A percentile compares a stretch with the other conserved stretches of the same genome.
Conservation (phyloP, 2,888 invertebrate genomes). For the Polymixis flavicincta region DNA sequence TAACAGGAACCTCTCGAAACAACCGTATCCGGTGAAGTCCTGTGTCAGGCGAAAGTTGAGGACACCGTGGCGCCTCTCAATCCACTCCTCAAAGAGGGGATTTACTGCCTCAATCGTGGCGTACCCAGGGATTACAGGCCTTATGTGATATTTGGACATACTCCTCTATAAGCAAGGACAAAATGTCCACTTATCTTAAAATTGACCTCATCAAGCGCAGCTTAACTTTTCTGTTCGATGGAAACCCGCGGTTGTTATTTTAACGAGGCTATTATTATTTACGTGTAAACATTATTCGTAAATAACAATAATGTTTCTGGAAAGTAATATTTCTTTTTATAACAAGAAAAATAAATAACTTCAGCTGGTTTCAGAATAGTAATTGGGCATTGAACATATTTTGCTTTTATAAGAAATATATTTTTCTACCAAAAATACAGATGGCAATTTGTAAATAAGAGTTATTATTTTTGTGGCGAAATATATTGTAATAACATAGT, state of each 20-base stretch:
- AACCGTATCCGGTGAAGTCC: too few species aligned
- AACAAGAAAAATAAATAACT: constrained; percentile 8
- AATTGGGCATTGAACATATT: constrained; percentile 29
- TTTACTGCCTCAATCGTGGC: too few species aligned
- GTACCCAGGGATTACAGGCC: too few species aligned
- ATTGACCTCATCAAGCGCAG: background rate
- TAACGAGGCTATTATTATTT: background rate
- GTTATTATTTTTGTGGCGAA: background rate
- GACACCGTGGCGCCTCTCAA: too few species aligned
- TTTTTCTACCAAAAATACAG: constrained; percentile 26
- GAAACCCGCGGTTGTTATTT: background rate
- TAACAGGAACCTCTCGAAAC: too few species aligned
- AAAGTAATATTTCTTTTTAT: background rate
- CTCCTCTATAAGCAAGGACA: too few species aligned
- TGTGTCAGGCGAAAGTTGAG: too few species aligned
- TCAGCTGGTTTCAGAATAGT: constrained; percentile 20
- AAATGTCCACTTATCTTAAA: background rate
- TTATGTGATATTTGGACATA: too few species aligned
- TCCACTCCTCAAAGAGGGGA: too few species aligned
- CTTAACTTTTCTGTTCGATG: background rate
- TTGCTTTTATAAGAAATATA: background rate
- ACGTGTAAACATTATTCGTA: background rate
- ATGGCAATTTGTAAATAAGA: background rate
- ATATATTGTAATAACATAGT: background rate
- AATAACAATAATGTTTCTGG: background rate